phyloP scores from a whole-genome alignment of 2,797 vertebrate genomes.

The Cyprinella venusta region DNA sequence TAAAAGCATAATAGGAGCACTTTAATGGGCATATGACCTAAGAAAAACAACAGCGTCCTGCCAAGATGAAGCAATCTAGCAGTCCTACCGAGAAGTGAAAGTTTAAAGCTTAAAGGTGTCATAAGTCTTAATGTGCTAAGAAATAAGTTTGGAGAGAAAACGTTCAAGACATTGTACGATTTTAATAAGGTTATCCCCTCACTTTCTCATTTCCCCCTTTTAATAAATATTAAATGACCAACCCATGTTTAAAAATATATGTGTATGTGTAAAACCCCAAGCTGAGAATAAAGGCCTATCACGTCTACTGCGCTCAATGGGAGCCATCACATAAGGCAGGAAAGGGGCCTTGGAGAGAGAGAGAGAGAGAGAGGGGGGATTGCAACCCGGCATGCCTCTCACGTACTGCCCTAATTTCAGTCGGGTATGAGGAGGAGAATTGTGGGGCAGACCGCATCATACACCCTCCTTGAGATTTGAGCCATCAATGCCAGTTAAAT shows the following conservation, averaged over 20 bases:
- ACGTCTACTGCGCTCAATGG: conserved; percentile 46
- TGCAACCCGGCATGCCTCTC: conserved; percentile 62
- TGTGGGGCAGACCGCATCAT: conserved; percentile 53
- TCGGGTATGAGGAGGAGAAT: conserved; percentile 50
- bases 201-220: conserved; percentile 36
- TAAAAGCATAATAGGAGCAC: not conserved
- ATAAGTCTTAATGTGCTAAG: not conserved
- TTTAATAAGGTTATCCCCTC: conserved; percentile 47
- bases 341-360: not conserved
- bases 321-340: conserved; percentile 55
- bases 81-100: not conserved
- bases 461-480: conserved; percentile 44
- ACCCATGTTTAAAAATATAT: conserved; percentile 26
- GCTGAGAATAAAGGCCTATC: conserved; percentile 41
- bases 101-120: not conserved
- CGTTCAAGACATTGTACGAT: conserved; percentile 21
- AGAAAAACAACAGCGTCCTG: not conserved
- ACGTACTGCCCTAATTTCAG: conserved; percentile 69
- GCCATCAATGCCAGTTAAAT: conserved; percentile 45
- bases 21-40: not conserved
- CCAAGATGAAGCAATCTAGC: not conserved
- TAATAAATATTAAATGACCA: conserved; percentile 51
- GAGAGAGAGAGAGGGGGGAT: not conserved
- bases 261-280: conserved; percentile 36
- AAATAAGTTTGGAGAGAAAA: conserved; percentile 1